Evolutionary conservation across 2,113 vertebrate genomes (phyloP).

Genomic region (Erpornis zantholeuca): DNA sequence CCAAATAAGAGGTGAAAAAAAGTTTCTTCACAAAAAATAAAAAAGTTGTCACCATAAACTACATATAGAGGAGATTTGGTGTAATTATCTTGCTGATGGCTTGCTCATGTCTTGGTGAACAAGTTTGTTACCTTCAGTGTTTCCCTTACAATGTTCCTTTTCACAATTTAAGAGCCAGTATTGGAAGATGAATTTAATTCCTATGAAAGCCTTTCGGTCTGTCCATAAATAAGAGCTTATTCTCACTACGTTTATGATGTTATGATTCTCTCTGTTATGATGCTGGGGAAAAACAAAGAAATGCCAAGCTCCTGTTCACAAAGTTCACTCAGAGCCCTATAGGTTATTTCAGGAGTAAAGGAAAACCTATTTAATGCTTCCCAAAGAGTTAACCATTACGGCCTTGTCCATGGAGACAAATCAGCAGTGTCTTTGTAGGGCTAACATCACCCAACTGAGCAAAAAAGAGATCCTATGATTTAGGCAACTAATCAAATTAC

Average conservation of each 20-base stretch:
- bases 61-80: neutral
- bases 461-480: neutral
- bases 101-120: too few relatives aligned
- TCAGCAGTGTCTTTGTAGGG: neutral
- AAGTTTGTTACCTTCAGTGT: neutral
- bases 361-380: neutral
- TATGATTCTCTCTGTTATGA: neutral
- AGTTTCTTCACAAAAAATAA: neutral
- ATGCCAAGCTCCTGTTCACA: neutral
- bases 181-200: neutral
- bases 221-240: neutral
- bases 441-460: neutral
- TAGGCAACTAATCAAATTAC: neutral
- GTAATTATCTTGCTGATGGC: neutral
- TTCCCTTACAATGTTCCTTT: neutral
- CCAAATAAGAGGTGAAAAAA: neutral
- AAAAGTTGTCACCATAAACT: neutral
- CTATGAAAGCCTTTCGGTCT: neutral
- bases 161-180: neutral
- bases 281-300: neutral
- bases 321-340: neutral
- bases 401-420: neutral
- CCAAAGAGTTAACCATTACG: neutral
- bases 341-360: neutral
- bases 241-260: neutral